Percentiles rank a stretch among this genome's conserved stretches.
These are phyloP conservation scores for Trichogramma evanescens DNA, from an alignment of 2,888 invertebrate genomes.

Conservation along the genomic window DNA sequence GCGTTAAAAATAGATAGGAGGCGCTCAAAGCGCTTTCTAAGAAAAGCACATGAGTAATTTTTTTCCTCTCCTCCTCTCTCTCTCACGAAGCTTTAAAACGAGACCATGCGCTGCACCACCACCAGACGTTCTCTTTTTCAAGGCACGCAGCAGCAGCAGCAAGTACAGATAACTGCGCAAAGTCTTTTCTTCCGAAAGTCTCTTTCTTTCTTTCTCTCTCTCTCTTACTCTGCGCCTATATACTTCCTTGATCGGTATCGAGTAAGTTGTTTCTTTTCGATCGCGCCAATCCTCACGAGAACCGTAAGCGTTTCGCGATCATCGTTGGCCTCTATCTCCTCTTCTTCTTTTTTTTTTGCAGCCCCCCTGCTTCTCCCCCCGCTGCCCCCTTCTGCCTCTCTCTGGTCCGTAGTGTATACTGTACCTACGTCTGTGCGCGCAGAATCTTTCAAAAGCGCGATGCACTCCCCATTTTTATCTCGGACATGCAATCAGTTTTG, in stretches of 20 bases:
- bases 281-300: not conserved
- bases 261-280: slow-evolving; percentile 22
- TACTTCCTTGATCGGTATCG: slow-evolving; percentile 24
- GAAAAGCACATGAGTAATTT: too few relatives aligned
- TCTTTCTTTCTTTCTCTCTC: not conserved
- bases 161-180: too few relatives aligned
- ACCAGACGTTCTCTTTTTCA: too few relatives aligned
- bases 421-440: not conserved
- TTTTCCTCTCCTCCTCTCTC: too few relatives aligned
- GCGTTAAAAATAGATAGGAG: too few relatives aligned
- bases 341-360: not conserved
- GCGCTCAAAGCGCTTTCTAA: too few relatives aligned
- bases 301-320: slow-evolving; percentile 15
- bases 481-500: too few relatives aligned
- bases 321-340: not conserved
- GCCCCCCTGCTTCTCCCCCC: not conserved
- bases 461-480: too few relatives aligned
- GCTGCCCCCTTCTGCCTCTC: not conserved
- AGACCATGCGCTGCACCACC: too few relatives aligned
- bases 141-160: too few relatives aligned
- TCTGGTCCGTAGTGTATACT: not conserved
- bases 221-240: slow-evolving; percentile 4
- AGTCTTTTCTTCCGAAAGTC: slow-evolving; percentile 5
- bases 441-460: too few relatives aligned
- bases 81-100: too few relatives aligned